A percentile compares a stretch with the other conserved stretches of the same genome.
Conservation (phyloP, 2,113 vertebrate species). For the Daboia siamensis region DNA sequence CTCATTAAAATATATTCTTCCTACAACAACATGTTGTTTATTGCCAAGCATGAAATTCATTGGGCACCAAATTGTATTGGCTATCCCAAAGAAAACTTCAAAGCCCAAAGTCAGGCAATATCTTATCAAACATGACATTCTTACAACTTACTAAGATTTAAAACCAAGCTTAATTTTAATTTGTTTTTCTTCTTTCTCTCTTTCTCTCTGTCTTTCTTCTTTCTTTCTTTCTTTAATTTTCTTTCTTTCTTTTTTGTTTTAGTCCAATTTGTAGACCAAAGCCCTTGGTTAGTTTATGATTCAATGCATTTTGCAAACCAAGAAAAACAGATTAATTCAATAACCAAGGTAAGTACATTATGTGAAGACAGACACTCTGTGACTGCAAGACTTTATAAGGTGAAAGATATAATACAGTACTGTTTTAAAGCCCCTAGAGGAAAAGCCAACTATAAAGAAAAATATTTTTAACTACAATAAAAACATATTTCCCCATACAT, state of each 20-base stretch:
- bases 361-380: background rate
- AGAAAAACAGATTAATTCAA: background rate
- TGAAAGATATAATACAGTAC: background rate
- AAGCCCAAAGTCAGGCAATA: background rate
- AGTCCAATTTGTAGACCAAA: background rate
- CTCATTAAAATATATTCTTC: background rate
- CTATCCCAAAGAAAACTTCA: background rate
- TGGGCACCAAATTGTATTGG: background rate
- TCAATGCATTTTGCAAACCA: background rate
- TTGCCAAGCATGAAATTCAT: background rate
- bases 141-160: background rate
- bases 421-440: background rate
- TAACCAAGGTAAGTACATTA: background rate
- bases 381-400: background rate
- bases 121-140: background rate
- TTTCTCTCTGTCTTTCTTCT: fast-evolving
- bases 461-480: background rate
- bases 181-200: background rate
- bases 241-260: background rate
- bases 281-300: background rate
- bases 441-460: background rate
- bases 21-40: background rate
- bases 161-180: background rate
- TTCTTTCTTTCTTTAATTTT: background rate
- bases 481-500: background rate